A percentile compares a stretch with the other conserved stretches of the same genome.
phyloP scores from a whole-genome alignment of 2,888 invertebrate species.

The Temnothorax unifasciatus region DNA sequence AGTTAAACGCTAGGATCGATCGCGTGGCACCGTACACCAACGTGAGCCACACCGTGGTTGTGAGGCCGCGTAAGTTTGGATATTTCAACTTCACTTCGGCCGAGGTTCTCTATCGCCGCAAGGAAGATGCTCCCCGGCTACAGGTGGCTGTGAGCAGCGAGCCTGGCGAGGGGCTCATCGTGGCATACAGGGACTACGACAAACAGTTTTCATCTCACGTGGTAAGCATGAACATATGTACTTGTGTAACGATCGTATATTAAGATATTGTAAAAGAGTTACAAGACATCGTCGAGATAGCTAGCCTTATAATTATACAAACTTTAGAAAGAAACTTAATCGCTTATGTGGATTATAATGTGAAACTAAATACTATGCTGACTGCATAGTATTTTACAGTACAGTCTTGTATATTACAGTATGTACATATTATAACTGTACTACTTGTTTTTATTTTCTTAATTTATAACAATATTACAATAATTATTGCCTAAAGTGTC shows the following conservation, averaged over 20 bases:
- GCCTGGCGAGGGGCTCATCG: slow-evolving; percentile 98
- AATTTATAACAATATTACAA: neutral
- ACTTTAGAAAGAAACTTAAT: neutral
- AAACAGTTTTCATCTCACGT: slow-evolving; percentile 98
- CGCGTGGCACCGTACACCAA: slow-evolving; percentile 97
- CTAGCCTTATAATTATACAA: neutral
- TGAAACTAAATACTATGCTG: neutral
- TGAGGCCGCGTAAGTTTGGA: slow-evolving; percentile 95
- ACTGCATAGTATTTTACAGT: too few relatives aligned
- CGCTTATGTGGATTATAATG: neutral
- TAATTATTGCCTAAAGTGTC: neutral
- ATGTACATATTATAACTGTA: neutral
- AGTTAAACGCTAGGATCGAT: slow-evolving; percentile 93
- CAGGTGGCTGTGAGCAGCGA: slow-evolving; percentile 91
- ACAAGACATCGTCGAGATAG: neutral
- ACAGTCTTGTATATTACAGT: neutral
- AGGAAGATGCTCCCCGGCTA: slow-evolving; percentile 93
- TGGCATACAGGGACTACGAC: slow-evolving; percentile 96
- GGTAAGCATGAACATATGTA: slow-evolving; percentile 85
- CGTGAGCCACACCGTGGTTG: slow-evolving; percentile 96
- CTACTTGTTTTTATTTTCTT: neutral
- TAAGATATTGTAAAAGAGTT: neutral
- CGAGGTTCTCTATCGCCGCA: slow-evolving; percentile 94
- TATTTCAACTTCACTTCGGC: slow-evolving; percentile 99
- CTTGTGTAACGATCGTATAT: neutral